Percentiles rank a stretch among this genome's conserved stretches.
Evolutionary conservation across 1,140 invertebrate species (phyloP).

Genomic region (Campoletis sonorensis): DNA sequence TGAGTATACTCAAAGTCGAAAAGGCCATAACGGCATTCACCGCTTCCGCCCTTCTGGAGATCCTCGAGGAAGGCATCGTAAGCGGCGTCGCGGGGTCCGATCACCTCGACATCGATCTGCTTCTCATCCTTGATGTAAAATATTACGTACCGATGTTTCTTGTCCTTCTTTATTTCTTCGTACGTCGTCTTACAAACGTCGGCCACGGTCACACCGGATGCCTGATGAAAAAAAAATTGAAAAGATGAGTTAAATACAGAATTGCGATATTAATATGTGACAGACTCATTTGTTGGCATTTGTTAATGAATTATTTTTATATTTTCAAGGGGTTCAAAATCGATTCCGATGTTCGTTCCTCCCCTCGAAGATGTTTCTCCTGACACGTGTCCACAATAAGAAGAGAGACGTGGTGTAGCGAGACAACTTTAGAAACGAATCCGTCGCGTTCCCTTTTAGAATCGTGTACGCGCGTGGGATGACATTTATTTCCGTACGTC

Average conservation of each 20-base stretch:
- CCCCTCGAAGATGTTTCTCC: background rate
- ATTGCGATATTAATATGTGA: background rate
- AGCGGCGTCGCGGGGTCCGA: conserved; percentile 89
- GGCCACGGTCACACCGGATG: conserved; percentile 96
- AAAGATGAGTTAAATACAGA: background rate
- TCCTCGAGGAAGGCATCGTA: conserved; percentile 95
- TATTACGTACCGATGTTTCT: conserved; percentile 97
- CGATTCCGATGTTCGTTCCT: background rate
- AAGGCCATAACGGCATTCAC: conserved; percentile 95
- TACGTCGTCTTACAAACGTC: conserved; percentile 96
- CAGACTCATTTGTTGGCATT: background rate
- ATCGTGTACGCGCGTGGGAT: conserved; percentile 70
- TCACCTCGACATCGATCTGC: conserved; percentile 93
- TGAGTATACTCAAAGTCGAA: conserved; percentile 98
- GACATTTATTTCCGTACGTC: conserved; percentile 70
- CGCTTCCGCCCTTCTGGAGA: conserved; percentile 91
- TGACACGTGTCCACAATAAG: conserved; percentile 58
- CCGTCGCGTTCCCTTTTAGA: conserved; percentile 64
- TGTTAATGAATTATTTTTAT: background rate
- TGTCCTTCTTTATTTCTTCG: conserved; percentile 98
- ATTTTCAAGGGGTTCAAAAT: background rate
- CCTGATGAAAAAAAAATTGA: conserved; percentile 79
- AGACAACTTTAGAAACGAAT: conserved; percentile 71
- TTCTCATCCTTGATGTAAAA: conserved; percentile 97
- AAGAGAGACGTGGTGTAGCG: conserved; percentile 35